Conservation (phyloP, 1,140 invertebrate genomes). For the Diuraphis noxia region DNA sequence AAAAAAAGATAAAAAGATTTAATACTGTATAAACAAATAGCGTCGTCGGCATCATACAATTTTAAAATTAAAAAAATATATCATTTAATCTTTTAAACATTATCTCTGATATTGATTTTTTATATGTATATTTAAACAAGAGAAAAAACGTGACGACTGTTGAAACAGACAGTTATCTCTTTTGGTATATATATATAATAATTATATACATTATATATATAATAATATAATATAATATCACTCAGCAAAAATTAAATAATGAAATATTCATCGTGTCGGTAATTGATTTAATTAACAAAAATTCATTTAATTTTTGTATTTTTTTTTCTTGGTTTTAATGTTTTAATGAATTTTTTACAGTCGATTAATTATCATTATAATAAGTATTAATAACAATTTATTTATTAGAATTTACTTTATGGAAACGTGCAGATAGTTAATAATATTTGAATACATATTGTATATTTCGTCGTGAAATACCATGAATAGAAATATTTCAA, state of each 20-base stretch:
- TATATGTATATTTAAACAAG: background rate
- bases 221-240: no score
- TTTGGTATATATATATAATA: background rate
- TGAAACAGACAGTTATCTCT: background rate
- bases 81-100: background rate
- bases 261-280: background rate
- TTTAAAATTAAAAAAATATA: conserved; percentile 16
- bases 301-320: background rate
- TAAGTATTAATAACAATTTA: no score
- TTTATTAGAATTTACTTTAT: background rate
- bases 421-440: background rate
- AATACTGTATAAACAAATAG: background rate
- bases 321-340: background rate
- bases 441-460: background rate
- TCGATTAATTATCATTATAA: background rate
- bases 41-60: background rate
- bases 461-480: background rate
- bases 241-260: background rate
- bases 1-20: background rate
- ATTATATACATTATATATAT: no score
- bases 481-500: background rate
- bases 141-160: background rate
- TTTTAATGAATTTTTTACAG: background rate
- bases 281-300: background rate
- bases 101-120: conserved; percentile 15